A percentile compares a stretch with the other conserved stretches of the same genome.
These are phyloP conservation scores for Lerista edwardsae DNA, from an alignment of 2,797 vertebrate species.

Conservation along the genomic window DNA sequence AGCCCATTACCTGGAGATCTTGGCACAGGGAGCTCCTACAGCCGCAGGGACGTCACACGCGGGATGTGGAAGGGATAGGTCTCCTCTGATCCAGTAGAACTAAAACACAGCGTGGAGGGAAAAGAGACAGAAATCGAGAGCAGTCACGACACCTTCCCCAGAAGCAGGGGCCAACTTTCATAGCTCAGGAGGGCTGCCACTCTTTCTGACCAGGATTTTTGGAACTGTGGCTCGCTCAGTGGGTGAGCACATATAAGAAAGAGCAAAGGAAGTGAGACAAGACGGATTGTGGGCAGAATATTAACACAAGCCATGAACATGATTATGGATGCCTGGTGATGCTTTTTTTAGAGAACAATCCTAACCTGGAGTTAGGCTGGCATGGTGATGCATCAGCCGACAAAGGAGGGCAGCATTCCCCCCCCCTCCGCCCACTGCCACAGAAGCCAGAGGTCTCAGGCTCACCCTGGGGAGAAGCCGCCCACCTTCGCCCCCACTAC, in stretches of 20 bases:
- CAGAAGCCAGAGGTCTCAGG: no score
- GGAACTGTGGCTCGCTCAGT: neutral
- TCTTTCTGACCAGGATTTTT: neutral
- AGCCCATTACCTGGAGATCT: slow-evolving; percentile 12
- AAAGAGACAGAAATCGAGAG: neutral
- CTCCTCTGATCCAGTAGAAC: slow-evolving; percentile 77
- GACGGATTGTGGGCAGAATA: neutral
- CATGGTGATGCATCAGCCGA: no score
- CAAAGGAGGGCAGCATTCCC: neutral
- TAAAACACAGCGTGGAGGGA: slow-evolving; percentile 15
- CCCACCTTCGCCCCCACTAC: neutral
- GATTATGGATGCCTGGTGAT: neutral
- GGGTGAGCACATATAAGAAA: neutral
- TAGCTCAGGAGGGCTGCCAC: neutral
- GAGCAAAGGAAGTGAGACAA: neutral
- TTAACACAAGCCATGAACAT: neutral
- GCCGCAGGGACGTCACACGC: slow-evolving; percentile 75
- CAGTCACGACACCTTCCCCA: neutral
- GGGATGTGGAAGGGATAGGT: slow-evolving; percentile 80
- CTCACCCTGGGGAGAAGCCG: no score
- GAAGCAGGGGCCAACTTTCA: no score
- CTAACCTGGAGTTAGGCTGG: no score
- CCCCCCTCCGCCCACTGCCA: no score
- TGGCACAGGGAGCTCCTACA: slow-evolving; percentile 54
- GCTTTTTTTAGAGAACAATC: no score